phyloP scores from a whole-genome alignment of 2,113 vertebrate genomes.

The Dermatemys mawii region DNA sequence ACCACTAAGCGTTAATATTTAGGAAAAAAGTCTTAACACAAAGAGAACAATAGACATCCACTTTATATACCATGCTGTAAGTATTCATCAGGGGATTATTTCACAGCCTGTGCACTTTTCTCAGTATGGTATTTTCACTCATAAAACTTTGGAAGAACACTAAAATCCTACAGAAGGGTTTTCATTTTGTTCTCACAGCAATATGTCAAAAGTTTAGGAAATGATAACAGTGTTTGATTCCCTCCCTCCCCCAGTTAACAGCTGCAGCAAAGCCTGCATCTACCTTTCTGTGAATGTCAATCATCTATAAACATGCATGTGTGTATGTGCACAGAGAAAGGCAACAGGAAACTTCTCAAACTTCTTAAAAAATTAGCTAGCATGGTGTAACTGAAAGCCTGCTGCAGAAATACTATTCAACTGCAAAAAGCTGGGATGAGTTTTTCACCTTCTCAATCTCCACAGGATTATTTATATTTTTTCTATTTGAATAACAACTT shows the following conservation, averaged over 20 bases:
- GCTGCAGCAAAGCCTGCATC: neutral
- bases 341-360: neutral
- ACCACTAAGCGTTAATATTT: neutral
- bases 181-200: neutral
- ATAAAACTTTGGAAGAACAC: conserved; percentile 10
- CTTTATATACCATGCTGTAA: neutral
- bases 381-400: neutral
- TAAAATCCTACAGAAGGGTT: neutral
- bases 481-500: neutral
- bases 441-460: neutral
- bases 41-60: neutral
- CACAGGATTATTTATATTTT: neutral
- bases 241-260: neutral
- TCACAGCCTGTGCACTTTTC: conserved; percentile 7
- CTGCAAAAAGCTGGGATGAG: neutral
- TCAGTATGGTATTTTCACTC: neutral
- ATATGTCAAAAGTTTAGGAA: neutral
- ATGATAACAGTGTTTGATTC: neutral
- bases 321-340: neutral
- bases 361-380: neutral
- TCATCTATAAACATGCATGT: neutral
- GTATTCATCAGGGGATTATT: conserved; percentile 4
- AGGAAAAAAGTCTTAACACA: neutral
- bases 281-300: neutral
- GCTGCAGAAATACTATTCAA: neutral